These are phyloP conservation scores for Muscicapa comitata DNA, from an alignment of 2,797 vertebrate species.

Conservation along the genomic window DNA sequence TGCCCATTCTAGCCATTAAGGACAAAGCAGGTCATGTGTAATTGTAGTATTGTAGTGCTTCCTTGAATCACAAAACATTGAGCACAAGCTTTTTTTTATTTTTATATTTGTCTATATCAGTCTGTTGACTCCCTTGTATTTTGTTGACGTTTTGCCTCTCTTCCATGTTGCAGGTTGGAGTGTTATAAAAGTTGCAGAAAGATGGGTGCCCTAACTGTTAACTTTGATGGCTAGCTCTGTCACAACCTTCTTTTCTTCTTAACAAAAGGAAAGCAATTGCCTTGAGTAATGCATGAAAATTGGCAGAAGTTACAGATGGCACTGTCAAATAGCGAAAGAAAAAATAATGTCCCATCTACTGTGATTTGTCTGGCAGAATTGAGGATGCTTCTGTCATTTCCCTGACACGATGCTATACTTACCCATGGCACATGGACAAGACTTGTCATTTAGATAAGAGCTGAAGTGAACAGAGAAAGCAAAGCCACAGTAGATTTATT, in stretches of 20 bases:
- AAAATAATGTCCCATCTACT: slow-evolving; percentile 4
- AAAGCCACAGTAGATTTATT: not conserved
- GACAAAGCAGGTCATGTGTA: not conserved
- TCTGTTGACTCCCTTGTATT: not conserved
- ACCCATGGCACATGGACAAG: not conserved
- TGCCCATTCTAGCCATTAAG: not conserved
- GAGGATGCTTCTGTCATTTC: not conserved
- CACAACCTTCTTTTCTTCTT: not conserved
- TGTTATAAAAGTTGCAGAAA: not conserved
- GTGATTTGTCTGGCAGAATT: slow-evolving; percentile 31
- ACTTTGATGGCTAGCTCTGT: not conserved
- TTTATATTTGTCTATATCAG: not conserved
- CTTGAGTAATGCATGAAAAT: not conserved
- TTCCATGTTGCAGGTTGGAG: not conserved
- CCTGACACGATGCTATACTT: not conserved
- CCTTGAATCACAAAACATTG: not conserved
- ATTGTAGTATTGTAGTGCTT: not conserved
- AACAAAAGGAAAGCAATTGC: slow-evolving; percentile 5
- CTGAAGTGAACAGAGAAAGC: not conserved
- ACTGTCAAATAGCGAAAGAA: not conserved
- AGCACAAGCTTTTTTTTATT: not conserved
- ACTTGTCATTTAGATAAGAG: not conserved
- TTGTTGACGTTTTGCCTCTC: not conserved
- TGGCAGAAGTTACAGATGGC: slow-evolving; percentile 16
- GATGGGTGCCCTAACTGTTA: not conserved